Percentiles rank a stretch among this genome's conserved stretches.
Conservation (phyloP, 2,797 vertebrate genomes). For the Crenuchus spilurus region DNA sequence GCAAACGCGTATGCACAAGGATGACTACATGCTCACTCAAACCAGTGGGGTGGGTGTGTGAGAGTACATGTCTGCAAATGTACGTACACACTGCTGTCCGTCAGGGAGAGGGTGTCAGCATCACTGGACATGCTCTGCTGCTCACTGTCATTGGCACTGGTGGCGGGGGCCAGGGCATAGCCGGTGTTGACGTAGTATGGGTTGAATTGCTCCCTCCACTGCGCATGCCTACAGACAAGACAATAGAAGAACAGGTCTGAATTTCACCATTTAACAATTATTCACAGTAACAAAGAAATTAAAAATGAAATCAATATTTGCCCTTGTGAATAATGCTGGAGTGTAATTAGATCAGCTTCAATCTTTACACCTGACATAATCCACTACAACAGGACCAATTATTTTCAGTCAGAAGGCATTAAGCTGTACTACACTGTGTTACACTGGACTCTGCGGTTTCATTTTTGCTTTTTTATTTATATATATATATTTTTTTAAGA, state of each 20-base stretch:
- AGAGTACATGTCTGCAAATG: slow-evolving; percentile 4
- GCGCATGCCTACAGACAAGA: slow-evolving; percentile 63
- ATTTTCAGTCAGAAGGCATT: background rate
- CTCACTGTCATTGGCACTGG: slow-evolving; percentile 96
- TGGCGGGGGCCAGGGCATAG: slow-evolving; percentile 88
- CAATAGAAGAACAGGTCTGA: background rate
- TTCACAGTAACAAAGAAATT: slow-evolving; percentile 42
- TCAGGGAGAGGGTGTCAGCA: slow-evolving; percentile 92
- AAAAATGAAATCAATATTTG: background rate
- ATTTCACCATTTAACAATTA: background rate
- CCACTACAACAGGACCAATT: background rate
- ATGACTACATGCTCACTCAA: background rate
- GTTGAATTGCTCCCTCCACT: slow-evolving; percentile 88
- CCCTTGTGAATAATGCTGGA: background rate
- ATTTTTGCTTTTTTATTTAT: too few relatives aligned
- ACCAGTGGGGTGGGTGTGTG: background rate
- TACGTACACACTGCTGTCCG: slow-evolving; percentile 96
- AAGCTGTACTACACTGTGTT: too few relatives aligned
- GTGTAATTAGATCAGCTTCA: background rate
- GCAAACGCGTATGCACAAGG: background rate
- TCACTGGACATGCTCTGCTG: slow-evolving; percentile 99
- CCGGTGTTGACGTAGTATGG: slow-evolving; percentile 92
- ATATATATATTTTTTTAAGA: too few relatives aligned
- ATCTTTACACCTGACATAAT: background rate
- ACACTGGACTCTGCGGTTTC: too few relatives aligned